Evolutionary conservation across 2,797 vertebrate species (phyloP).

Genomic region (Brachyrhaphis roseni): DNA sequence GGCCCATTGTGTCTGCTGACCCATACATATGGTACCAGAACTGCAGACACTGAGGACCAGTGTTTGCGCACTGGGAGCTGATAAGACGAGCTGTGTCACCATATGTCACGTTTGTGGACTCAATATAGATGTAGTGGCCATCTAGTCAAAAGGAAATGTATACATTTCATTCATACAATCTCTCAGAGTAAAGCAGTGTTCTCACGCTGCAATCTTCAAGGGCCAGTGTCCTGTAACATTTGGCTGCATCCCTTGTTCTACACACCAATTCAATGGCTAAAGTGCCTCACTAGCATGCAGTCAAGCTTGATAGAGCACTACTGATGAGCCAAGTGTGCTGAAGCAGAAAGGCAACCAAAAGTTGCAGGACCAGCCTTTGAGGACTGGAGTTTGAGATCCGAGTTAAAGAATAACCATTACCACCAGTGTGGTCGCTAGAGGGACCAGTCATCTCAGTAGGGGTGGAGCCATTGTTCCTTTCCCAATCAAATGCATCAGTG

Average conservation of each 20-base stretch:
- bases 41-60: conserved; percentile 78
- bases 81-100: conserved; percentile 78
- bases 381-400: neutral
- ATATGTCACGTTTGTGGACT: conserved; percentile 55
- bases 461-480: conserved; percentile 71
- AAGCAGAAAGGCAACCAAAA: neutral
- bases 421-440: conserved; percentile 76
- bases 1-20: conserved; percentile 78
- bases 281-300: neutral
- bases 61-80: conserved; percentile 68
- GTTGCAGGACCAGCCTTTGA: neutral
- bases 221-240: neutral
- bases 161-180: too few relatives aligned
- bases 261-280: neutral
- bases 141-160: conserved; percentile 37
- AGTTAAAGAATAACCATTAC: conserved; percentile 41
- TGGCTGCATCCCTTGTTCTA: neutral
- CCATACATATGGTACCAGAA: conserved; percentile 85
- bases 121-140: conserved; percentile 78
- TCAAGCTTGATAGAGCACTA: too few relatives aligned
- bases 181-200: too few relatives aligned
- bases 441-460: conserved; percentile 75
- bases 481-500: conserved; percentile 81
- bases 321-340: neutral
- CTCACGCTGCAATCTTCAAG: neutral